Percentiles rank a stretch among this genome's conserved stretches.
These are phyloP conservation scores for Vicugna pacos DNA, from an alignment of 2,113 vertebrate genomes.

Conservation along the genomic window DNA sequence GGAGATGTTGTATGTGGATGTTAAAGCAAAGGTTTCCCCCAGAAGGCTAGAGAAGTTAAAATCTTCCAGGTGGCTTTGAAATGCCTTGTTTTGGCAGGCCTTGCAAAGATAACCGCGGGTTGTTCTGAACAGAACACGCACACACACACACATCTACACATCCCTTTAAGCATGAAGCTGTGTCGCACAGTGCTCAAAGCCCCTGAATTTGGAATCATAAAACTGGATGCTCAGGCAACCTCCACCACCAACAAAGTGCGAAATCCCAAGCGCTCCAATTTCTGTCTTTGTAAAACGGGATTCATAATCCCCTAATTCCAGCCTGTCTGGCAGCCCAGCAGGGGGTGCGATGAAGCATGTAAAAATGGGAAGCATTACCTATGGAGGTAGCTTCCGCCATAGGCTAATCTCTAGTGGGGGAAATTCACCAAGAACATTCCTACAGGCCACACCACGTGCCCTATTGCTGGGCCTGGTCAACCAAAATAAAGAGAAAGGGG, in stretches of 20 bases:
- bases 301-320: not conserved
- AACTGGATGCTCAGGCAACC: not conserved
- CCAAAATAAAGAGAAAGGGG: not conserved
- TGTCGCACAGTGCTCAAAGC: not conserved
- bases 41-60: not conserved
- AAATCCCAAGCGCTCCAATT: not conserved
- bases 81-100: not conserved
- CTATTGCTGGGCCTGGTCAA: no score
- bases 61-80: not conserved
- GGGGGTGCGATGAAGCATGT: not conserved
- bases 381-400: not conserved
- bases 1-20: not conserved
- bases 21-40: not conserved
- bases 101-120: not conserved
- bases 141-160: not conserved
- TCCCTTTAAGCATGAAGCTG: not conserved
- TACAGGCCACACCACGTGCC: no score
- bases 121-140: not conserved
- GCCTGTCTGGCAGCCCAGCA: not conserved
- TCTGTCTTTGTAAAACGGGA: not conserved
- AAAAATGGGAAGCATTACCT: not conserved
- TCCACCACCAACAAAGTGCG: not conserved
- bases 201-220: not conserved
- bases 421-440: not conserved
- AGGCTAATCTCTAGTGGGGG: not conserved